phyloP scores from a whole-genome alignment of 2,888 invertebrate species.

The Capitulum mitella region DNA sequence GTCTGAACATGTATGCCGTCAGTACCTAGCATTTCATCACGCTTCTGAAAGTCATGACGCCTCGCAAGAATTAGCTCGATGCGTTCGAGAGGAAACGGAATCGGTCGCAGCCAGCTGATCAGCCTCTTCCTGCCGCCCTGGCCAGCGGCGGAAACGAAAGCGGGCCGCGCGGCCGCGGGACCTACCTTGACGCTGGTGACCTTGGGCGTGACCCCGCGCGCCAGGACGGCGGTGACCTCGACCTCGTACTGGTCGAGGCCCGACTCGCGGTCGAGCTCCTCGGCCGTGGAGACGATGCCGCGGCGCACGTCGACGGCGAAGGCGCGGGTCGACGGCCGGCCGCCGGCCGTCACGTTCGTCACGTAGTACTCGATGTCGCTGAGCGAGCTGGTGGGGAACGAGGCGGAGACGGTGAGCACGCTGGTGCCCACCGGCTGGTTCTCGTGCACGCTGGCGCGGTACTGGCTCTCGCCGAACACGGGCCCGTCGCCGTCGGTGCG shows the following conservation, averaged over 20 bases:
- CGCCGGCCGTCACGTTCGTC: constrained; percentile 55
- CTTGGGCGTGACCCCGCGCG: constrained; percentile 58
- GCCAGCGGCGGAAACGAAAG: background rate
- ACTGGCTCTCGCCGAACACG: constrained; percentile 53
- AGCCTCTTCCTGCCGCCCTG: no score
- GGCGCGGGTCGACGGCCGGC: constrained; percentile 71
- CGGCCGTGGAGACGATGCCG: constrained; percentile 41
- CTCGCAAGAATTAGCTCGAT: no score
- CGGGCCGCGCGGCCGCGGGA: constrained; percentile 15
- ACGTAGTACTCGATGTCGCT: constrained; percentile 74
- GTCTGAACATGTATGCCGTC: no score
- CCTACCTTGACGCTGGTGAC: constrained; percentile 78
- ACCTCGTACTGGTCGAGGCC: constrained; percentile 59
- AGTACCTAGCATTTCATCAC: no score
- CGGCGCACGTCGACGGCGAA: constrained; percentile 36
- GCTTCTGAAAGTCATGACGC: no score
- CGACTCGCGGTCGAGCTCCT: constrained; percentile 40
- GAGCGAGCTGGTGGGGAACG: constrained; percentile 44
- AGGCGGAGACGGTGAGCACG: constrained; percentile 70
- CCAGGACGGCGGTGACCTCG: constrained; percentile 73
- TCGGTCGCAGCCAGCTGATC: no score
- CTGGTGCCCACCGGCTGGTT: constrained; percentile 81
- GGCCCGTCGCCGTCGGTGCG: constrained; percentile 36
- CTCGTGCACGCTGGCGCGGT: constrained; percentile 73
- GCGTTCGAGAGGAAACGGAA: no score